Percentiles rank a stretch among this genome's conserved stretches.
Evolutionary conservation across 2,888 invertebrate genomes (phyloP).

Genomic region (Buathra laborator): DNA sequence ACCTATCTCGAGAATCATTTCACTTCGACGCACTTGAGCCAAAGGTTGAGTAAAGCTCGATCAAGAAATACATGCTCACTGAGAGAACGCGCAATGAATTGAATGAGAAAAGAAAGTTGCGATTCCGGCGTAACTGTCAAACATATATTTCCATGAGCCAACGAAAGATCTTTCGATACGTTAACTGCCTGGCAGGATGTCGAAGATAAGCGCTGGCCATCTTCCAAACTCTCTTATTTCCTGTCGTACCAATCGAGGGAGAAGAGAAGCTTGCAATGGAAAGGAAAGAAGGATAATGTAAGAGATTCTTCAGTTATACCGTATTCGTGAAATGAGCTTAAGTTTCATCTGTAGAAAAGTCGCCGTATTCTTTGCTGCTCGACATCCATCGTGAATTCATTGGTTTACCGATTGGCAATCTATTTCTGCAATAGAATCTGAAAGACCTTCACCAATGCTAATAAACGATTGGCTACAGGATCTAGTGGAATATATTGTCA

Average conservation of each 20-base stretch:
- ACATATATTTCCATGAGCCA: conserved; percentile 62
- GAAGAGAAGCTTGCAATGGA: conserved; percentile 19
- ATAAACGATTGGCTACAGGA: conserved; percentile 54
- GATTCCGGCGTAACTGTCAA: conserved; percentile 54
- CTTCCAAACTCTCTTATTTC: conserved; percentile 60
- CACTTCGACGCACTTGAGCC: conserved; percentile 38
- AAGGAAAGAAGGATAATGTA: conserved; percentile 45
- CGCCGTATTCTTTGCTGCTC: conserved; percentile 20
- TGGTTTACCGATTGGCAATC: conserved; percentile 44
- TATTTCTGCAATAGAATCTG: conserved; percentile 31
- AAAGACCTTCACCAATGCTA: conserved; percentile 43
- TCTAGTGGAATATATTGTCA: neutral
- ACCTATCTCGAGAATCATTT: conserved; percentile 35
- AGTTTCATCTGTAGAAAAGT: conserved; percentile 11
- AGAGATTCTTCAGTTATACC: conserved; percentile 51
- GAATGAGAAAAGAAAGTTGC: conserved; percentile 47
- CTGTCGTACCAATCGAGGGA: conserved; percentile 32
- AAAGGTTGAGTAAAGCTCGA: conserved; percentile 37
- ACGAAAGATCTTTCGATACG: conserved; percentile 64
- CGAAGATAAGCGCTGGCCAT: conserved; percentile 67
- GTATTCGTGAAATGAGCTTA: conserved; percentile 39
- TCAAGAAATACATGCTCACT: conserved; percentile 31
- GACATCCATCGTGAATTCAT: conserved; percentile 29
- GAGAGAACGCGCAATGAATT: neutral
- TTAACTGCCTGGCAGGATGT: conserved; percentile 63